Evolutionary conservation across 37 sponge, comb jelly and placozoan genomes (phyloP).

Genomic region (Amphimedon queenslandica): DNA sequence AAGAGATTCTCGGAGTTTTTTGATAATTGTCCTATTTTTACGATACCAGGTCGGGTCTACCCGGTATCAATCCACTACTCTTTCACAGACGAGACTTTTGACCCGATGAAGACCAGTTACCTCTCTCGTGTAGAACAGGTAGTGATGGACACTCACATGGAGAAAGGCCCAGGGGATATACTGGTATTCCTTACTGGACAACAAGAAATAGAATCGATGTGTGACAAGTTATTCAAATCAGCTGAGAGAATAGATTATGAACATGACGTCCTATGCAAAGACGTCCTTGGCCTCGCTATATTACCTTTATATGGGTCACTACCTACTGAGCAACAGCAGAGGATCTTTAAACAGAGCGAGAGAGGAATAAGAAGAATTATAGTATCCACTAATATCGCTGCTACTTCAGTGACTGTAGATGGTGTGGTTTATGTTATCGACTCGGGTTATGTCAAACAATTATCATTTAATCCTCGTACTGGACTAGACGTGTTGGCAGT

Average conservation of each 20-base stretch:
- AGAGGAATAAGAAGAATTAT: constrained; percentile 64
- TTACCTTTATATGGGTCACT: constrained; percentile 84
- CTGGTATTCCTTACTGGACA: constrained; percentile 89
- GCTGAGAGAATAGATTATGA: constrained; percentile 82
- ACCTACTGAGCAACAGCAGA: constrained; percentile 77
- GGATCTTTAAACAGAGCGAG: constrained; percentile 66
- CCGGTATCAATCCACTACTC: constrained; percentile 70
- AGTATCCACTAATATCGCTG: constrained; percentile 89
- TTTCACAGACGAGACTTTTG: constrained; percentile 43
- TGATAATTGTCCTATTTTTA: constrained; percentile 72
- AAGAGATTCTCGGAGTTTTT: constrained; percentile 79
- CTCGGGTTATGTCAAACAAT: constrained; percentile 84
- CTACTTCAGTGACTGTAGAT: constrained; percentile 86
- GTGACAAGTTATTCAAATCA: constrained; percentile 68
- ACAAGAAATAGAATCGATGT: constrained; percentile 74
- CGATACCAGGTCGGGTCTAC: constrained; percentile 76
- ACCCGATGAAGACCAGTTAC: constrained; percentile 66
- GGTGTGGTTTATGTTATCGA: constrained; percentile 90
- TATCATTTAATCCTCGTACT: constrained; percentile 70
- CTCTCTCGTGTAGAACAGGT: constrained; percentile 52
- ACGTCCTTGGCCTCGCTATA: constrained; percentile 62
- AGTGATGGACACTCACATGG: constrained; percentile 87
- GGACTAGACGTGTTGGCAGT: constrained; percentile 74
- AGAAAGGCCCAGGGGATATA: constrained; percentile 70
- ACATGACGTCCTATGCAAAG: constrained; percentile 56